These are phyloP conservation scores for Phyllotis vaccarum DNA, from an alignment of 2,797 vertebrate species.

Conservation along the genomic window DNA sequence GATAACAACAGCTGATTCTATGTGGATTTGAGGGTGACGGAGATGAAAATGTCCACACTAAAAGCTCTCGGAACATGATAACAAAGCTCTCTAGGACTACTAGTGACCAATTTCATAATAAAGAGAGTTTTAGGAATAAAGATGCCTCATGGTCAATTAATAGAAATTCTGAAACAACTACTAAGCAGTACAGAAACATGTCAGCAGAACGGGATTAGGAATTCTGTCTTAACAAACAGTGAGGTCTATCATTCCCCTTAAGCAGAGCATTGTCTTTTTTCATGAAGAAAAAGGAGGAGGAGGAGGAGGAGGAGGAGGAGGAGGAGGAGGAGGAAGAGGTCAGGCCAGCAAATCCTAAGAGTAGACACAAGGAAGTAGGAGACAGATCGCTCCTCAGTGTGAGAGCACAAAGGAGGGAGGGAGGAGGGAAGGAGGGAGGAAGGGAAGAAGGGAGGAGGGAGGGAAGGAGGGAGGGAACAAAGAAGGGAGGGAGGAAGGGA, in stretches of 20 bases:
- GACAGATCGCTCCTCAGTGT: background rate
- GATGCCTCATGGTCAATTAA: background rate
- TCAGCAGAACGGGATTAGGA: background rate
- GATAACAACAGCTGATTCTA: background rate
- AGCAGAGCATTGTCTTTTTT: background rate
- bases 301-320: too few relatives aligned
- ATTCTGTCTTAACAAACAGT: background rate
- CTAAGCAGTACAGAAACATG: background rate
- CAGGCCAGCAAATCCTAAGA: background rate
- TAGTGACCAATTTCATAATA: background rate
- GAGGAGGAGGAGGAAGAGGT: too few relatives aligned
- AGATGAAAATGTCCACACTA: background rate
- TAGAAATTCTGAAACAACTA: background rate
- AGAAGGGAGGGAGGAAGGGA: background rate
- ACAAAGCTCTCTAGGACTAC: background rate
- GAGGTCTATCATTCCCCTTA: background rate
- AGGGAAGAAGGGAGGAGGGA: fast-evolving
- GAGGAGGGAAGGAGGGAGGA: background rate
- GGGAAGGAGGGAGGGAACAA: background rate
- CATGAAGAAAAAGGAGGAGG: too few relatives aligned
- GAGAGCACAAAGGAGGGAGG: too few relatives aligned
- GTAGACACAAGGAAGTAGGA: background rate
- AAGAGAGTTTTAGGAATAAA: background rate
- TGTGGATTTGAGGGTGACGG: background rate
- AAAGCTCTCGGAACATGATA: background rate